phyloP scores from a whole-genome alignment of 2,113 vertebrate species.

The Brachypteracias leptosomus region DNA sequence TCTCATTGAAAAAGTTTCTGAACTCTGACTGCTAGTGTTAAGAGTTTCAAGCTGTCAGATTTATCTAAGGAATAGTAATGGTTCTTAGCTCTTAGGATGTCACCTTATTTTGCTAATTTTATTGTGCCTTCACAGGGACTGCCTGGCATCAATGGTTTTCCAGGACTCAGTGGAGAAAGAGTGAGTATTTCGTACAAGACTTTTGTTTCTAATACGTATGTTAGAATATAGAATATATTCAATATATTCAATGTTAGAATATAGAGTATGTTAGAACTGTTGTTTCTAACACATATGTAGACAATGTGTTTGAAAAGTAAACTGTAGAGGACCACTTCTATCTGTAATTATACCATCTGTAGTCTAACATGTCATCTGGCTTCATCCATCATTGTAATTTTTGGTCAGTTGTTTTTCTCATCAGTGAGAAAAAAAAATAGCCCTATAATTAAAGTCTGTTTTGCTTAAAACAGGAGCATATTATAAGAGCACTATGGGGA shows the following conservation, averaged over 20 bases:
- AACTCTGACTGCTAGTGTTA: neutral
- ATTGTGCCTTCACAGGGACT: slow-evolving; percentile 74
- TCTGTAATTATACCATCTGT: neutral
- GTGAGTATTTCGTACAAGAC: slow-evolving; percentile 60
- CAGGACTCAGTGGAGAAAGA: slow-evolving; percentile 75
- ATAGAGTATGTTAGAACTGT: too few species aligned
- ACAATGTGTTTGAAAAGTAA: neutral
- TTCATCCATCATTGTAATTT: neutral
- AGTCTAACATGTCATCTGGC: neutral
- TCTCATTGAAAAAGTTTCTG: neutral
- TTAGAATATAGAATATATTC: too few species aligned
- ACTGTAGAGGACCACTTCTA: neutral
- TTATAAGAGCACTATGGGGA: neutral
- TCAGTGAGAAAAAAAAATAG: neutral
- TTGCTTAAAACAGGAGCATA: neutral
- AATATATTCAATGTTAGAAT: too few species aligned
- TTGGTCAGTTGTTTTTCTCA: neutral
- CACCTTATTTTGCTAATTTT: neutral
- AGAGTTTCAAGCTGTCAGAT: neutral
- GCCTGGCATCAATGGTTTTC: slow-evolving; percentile 76
- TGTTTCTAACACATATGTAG: neutral
- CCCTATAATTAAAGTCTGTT: neutral
- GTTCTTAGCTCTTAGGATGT: neutral
- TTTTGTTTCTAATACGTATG: neutral
- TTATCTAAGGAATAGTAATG: neutral